phyloP scores from a whole-genome alignment of 2,888 invertebrate species.

The Phyllotreta cruciferae region DNA sequence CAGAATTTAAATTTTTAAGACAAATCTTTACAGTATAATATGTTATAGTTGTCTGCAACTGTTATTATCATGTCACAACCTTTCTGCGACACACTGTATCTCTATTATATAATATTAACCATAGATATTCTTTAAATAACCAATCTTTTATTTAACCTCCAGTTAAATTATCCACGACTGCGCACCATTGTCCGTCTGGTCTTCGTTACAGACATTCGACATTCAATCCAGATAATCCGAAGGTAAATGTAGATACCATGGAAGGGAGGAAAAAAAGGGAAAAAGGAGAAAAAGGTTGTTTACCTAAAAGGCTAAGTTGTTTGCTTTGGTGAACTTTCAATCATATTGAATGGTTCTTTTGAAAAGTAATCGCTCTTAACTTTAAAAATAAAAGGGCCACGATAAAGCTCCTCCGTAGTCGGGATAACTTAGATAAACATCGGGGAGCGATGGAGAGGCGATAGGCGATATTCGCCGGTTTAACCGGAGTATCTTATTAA shows the following conservation, averaged over 20 bases:
- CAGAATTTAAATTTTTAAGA: too few relatives aligned
- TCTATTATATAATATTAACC: too few relatives aligned
- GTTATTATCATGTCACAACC: too few relatives aligned
- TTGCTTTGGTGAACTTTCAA: slow-evolving; percentile 34
- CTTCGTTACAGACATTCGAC: slow-evolving; percentile 1
- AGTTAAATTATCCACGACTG: background rate
- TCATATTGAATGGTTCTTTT: slow-evolving; percentile 32
- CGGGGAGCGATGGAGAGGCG: slow-evolving; percentile 8
- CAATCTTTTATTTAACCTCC: background rate
- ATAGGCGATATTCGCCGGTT: slow-evolving; percentile 20
- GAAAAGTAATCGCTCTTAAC: slow-evolving; percentile 35
- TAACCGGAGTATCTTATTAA: slow-evolving; percentile 9
- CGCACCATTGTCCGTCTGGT: slow-evolving; percentile 1
- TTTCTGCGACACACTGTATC: too few relatives aligned
- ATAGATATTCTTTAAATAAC: too few relatives aligned
- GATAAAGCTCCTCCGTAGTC: slow-evolving; percentile 25
- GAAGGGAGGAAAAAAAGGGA: background rate
- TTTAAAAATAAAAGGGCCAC: slow-evolving; percentile 31
- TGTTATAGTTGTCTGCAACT: too few relatives aligned
- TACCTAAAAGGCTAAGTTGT: slow-evolving; percentile 30
- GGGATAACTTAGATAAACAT: slow-evolving; percentile 34
- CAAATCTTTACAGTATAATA: too few relatives aligned
- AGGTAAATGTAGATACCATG: slow-evolving; percentile 10
- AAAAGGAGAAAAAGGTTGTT: slow-evolving; percentile 3
- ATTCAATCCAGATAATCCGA: slow-evolving; percentile 11